Conservation (phyloP, 2,113 vertebrate species). For the Corvus cornix region DNA sequence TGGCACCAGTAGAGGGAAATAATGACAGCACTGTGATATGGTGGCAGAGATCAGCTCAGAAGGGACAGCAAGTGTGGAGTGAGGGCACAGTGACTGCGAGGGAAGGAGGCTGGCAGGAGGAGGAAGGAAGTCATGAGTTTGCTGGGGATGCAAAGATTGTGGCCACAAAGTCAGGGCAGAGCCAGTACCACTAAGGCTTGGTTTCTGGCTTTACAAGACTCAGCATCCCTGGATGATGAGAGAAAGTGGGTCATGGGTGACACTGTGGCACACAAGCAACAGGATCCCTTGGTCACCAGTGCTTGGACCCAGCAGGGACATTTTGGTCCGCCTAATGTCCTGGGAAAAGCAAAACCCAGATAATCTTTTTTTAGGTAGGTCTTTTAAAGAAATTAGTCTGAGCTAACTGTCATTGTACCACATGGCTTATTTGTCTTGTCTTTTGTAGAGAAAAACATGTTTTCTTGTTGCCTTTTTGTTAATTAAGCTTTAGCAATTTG, state of each 20-base stretch:
- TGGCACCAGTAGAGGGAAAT: not conserved
- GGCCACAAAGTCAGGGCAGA: not conserved
- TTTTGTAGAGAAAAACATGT: not conserved
- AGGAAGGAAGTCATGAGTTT: fast-evolving
- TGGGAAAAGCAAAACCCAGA: not conserved
- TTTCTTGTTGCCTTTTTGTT: not conserved
- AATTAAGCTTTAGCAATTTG: not conserved
- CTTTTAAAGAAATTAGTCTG: not conserved
- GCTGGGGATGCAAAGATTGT: not conserved
- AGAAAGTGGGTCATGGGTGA: not conserved
- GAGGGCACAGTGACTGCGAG: fast-evolving
- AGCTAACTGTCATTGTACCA: not conserved
- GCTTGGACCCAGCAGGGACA: not conserved
- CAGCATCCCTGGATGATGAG: not conserved
- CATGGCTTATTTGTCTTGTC: not conserved
- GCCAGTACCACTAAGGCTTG: fast-evolving
- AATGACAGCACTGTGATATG: not conserved
- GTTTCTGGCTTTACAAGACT: not conserved
- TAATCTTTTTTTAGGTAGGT: not conserved
- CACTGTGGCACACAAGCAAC: not conserved
- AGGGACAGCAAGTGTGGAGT: fast-evolving
- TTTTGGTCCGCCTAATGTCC: fast-evolving
- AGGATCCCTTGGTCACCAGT: fast-evolving
- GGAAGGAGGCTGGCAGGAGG: not conserved
- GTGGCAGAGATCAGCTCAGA: not conserved